Base-by-base conservation (phyloP, 2,113 vertebrate species). In the Oophaga pumilio region DNA sequence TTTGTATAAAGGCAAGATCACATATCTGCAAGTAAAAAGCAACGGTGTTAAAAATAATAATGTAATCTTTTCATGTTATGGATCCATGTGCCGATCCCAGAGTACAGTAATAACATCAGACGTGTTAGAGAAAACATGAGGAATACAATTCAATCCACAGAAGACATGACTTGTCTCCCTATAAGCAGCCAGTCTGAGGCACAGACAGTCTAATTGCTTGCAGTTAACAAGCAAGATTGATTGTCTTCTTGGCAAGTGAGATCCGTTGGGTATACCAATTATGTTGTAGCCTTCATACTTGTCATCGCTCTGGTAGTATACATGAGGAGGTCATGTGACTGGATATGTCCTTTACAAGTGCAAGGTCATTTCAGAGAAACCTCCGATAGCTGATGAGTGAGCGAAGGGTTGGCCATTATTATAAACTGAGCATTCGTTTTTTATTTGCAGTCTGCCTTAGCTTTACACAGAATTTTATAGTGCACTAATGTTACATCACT, bases 221-320 rank as follows among this genome's bases (percentile, higher is more conserved):
- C 79, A n/a, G 28, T 82, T 87, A 87, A 87, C 79, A 87, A 83
- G 86, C 69, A 83, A 87, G 86, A 88, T 88, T 88, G 86, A 83
- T 83, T 84, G 59, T 62, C 69, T 88, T 6, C 71, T 76, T 15
- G 69, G 50, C 24, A 68, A 77, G 87, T 14, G 66, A 56, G 80
- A 84, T 84, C 87, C 81, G 56, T 84, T 84, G 87, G 87, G 87
- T 88, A 88, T 84, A 84, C 69, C 87, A 88, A 88, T 88, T 84
- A 88, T 77, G 52, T 71, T 76, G 57, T 18, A 88, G 76, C 71
- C 82, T 76, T 81, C n/a, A n/a, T 82, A 53, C 57, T 82, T 88
- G 79, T 87, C 86, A 53, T 71, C 64, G 79, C 76, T 83, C 18
- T 76, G 8, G 52, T 20, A 68, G 50, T n/a, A 26, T 83, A 17